Conservation (phyloP, 2,113 vertebrate genomes). For the Marmota monax region DNA sequence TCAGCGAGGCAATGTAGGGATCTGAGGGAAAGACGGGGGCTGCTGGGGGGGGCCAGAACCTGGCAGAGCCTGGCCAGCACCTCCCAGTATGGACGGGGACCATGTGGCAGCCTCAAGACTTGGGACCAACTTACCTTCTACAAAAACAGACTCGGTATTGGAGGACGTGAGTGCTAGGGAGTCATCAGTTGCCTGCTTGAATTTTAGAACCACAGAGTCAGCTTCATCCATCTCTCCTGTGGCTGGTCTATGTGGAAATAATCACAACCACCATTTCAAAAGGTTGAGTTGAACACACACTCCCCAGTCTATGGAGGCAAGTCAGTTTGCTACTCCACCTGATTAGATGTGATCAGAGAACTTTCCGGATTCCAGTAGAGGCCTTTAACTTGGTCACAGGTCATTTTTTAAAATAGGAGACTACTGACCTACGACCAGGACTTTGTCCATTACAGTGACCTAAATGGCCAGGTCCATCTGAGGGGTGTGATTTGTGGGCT, state of each 20-base stretch:
- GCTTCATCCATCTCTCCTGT: conserved; percentile 97
- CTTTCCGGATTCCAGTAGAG: neutral
- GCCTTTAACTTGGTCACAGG: neutral
- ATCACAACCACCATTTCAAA: conserved; percentile 34
- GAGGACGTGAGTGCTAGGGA: conserved; percentile 90
- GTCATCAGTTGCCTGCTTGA: conserved; percentile 92
- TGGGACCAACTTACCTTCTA: conserved; percentile 91
- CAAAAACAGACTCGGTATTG: conserved; percentile 91
- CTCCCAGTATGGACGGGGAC: neutral
- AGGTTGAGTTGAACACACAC: accelerated
- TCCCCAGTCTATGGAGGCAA: neutral
- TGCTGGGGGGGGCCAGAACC: neutral
- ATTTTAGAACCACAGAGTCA: conserved; percentile 88
- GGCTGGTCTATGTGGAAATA: conserved; percentile 88
- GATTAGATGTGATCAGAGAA: neutral
- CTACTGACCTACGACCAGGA: neutral
- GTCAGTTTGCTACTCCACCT: neutral
- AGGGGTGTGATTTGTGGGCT: accelerated
- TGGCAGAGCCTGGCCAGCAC: accelerated
- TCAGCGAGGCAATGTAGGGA: conserved; percentile 89
- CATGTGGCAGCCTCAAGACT: neutral
- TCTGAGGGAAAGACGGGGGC: conserved; percentile 86
- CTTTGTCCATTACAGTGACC: neutral
- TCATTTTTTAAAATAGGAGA: neutral
- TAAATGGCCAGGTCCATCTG: neutral